Percentiles rank a stretch among this genome's conserved stretches.
These are phyloP conservation scores for Pristionchus pacificus DNA, from an alignment of 1,140 invertebrate genomes.

Conservation along the genomic window DNA sequence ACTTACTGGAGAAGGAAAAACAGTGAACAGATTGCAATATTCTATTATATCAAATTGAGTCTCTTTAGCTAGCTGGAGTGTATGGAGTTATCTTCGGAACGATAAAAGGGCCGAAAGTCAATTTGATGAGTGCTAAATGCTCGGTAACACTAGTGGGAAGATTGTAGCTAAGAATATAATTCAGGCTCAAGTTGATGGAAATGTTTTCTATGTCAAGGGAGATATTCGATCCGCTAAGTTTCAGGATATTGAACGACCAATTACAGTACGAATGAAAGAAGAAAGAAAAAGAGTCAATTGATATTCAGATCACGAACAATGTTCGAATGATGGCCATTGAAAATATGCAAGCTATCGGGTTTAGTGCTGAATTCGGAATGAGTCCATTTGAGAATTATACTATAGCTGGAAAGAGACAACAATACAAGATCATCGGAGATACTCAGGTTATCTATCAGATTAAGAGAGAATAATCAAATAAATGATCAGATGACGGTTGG, in stretches of 20 bases:
- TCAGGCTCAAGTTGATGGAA: neutral
- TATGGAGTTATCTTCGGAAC: neutral
- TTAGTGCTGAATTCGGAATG: too few species aligned
- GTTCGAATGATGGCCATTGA: neutral
- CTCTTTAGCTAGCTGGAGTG: neutral
- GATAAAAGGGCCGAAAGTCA: neutral
- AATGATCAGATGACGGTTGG: neutral
- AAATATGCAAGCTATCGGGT: too few species aligned
- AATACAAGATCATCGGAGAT: neutral
- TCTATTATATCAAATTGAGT: neutral
- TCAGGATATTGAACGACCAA: neutral
- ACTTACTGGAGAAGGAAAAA: neutral
- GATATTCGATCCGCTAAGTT: neutral
- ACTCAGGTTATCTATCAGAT: neutral
- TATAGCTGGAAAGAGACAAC: neutral
- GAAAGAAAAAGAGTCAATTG: neutral
- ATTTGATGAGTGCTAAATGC: neutral
- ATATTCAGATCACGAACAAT: neutral
- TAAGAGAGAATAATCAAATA: neutral
- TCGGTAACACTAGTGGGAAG: neutral
- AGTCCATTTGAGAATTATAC: neutral
- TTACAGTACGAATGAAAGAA: neutral
- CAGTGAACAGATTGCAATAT: neutral
- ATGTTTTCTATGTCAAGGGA: neutral
- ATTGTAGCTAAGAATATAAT: neutral